phyloP scores from a whole-genome alignment of 2,888 invertebrate genomes.

The Chironomus tentans region DNA sequence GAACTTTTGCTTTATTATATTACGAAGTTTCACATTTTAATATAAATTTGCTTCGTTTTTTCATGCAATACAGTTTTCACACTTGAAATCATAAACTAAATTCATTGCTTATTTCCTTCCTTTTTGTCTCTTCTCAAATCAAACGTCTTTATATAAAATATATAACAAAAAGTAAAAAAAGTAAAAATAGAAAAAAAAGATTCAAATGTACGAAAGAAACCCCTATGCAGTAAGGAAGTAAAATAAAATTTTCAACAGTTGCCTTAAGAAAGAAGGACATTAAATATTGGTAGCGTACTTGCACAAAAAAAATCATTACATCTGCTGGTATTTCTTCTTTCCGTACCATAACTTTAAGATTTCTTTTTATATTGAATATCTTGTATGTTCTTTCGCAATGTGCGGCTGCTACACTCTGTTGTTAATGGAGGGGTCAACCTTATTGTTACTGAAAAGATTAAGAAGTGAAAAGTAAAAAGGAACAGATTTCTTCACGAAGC shows the following conservation, averaged over 20 bases:
- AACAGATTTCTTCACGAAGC: neutral
- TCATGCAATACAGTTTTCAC: neutral
- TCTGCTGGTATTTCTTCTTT: conserved; percentile 23
- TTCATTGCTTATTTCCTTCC: too few species aligned
- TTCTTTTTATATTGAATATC: neutral
- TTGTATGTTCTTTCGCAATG: conserved; percentile 2
- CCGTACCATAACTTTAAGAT: neutral
- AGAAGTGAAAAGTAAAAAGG: neutral
- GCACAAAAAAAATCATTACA: neutral
- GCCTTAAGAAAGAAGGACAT: neutral
- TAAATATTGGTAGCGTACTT: neutral
- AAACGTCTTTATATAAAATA: neutral
- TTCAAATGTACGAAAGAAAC: neutral
- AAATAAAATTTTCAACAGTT: neutral
- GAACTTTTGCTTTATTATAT: neutral
- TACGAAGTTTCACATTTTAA: neutral
- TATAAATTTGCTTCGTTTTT: neutral
- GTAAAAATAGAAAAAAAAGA: too few species aligned
- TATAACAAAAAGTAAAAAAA: neutral
- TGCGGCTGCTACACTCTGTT: too few species aligned
- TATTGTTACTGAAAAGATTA: neutral
- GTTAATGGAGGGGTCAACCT: neutral
- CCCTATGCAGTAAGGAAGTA: too few species aligned
- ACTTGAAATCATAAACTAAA: too few species aligned
- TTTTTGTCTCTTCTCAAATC: too few species aligned